Evolutionary conservation across 2,113 vertebrate species (phyloP).

Genomic region (Struthidea cinerea): DNA sequence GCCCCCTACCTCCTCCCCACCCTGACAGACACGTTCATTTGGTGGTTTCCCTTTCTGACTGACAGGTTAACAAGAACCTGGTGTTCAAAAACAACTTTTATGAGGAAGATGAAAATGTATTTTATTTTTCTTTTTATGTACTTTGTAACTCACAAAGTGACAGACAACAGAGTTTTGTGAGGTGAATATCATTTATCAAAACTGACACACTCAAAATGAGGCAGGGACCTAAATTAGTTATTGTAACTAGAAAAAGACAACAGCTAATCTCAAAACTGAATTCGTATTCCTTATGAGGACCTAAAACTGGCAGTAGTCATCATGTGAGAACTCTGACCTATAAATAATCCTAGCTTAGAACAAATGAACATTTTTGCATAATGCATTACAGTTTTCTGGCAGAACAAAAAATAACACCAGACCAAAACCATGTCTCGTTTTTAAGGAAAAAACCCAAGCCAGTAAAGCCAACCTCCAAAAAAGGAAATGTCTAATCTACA

Average conservation of each 20-base stretch:
- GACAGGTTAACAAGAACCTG: neutral
- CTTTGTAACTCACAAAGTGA: neutral
- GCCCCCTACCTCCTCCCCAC: fast-evolving
- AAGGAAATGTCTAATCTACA: constrained; percentile 28
- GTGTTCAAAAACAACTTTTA: neutral
- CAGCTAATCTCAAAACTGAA: neutral
- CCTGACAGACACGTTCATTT: neutral
- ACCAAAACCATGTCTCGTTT: constrained; percentile 2
- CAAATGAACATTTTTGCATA: constrained; percentile 24
- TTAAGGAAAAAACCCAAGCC: neutral
- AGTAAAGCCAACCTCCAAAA: constrained; percentile 12
- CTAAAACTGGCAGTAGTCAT: neutral
- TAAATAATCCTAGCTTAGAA: constrained; percentile 51
- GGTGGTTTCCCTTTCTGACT: neutral
- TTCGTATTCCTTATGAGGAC: constrained; percentile 1
- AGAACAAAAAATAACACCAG: constrained; percentile 36
- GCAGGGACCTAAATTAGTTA: neutral
- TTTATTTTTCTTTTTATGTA: neutral
- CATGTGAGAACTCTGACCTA: constrained; percentile 16
- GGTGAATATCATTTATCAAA: neutral
- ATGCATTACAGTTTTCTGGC: constrained; percentile 32
- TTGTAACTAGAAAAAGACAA: neutral
- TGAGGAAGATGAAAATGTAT: neutral
- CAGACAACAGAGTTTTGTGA: neutral
- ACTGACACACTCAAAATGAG: neutral